Evolutionary conservation across 1,140 invertebrate species (phyloP), one percentile per base, ranked within the genome.

Genomic region (Meloidogyne exigua): DNA sequence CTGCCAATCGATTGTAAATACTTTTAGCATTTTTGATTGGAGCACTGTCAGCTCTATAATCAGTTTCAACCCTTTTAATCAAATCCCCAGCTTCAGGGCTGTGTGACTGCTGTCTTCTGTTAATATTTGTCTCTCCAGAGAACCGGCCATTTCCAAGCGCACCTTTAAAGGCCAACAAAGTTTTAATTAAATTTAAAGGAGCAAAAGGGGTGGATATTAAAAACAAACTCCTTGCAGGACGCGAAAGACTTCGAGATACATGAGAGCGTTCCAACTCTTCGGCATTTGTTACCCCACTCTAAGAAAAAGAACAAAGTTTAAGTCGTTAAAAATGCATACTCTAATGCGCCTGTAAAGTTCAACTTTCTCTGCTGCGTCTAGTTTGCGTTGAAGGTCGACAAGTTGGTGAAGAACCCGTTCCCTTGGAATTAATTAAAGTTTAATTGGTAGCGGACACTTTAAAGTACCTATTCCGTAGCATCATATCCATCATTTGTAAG

Each of bases 291-390:
- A 79, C 64, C 12, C 84, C 84, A 62, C 79, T 84, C 75, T 85
- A 66, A 32, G 72, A 42, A 11, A 32, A 23, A 26, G 1, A 25
- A 68, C 4, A 67, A 39, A 32, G 13, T 15, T 28, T n/a, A 0
- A 28, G 39, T 28, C 36, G 12, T 28, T 25, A 26, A 39, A 32
- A n/a, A 64, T 25, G 42, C 49, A 21, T 26, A 81, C 80, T 44
- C 82, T 39, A 49, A 85, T 84, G 13, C 84, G 80, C 26, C 84
- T 75, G 74, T 81, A 85, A n/a, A 79, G 78, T 71, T 87, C 85
- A 11, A 85, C 84, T 67, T 85, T 85, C 70, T 85, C 84, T 0
- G 85, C 84, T 18, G 84, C 84, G 67, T 85, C 85, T 42, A 87
- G 70, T 64, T 85, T 85, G 23, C 80, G 80, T 57, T 84, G 84